phyloP scores from a whole-genome alignment of 2,797 vertebrate species.

The Characodon lateralis region DNA sequence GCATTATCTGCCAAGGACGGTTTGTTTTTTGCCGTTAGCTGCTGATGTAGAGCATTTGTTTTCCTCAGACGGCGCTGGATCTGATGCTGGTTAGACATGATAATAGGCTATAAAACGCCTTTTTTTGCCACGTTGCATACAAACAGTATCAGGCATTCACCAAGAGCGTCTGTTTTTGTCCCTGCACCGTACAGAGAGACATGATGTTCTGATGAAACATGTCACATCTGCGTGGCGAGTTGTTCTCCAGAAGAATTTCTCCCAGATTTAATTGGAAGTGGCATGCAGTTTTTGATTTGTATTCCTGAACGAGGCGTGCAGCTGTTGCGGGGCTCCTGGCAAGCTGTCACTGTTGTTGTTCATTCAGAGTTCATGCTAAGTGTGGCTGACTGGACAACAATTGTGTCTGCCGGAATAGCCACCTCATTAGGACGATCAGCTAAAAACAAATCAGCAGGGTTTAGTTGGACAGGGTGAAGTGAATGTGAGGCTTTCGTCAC shows the following conservation, averaged over 20 bases:
- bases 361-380: conserved; percentile 14
- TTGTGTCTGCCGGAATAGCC: not conserved
- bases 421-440: not conserved
- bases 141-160: conserved; percentile 20
- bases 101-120: conserved; percentile 30
- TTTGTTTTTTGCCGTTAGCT: conserved; percentile 54
- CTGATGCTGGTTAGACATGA: conserved; percentile 49
- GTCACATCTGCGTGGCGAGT: conserved; percentile 15
- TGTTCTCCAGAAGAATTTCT: conserved; percentile 10
- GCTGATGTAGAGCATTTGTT: conserved; percentile 48
- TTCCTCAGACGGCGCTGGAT: conserved; percentile 24
- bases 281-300: conserved; percentile 32
- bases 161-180: conserved; percentile 24
- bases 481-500: not conserved
- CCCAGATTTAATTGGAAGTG: conserved; percentile 33
- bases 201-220: conserved; percentile 26
- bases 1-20: conserved; percentile 68
- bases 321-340: conserved; percentile 29
- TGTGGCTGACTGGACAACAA: conserved; percentile 17
- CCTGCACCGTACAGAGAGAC: conserved; percentile 2
- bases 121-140: conserved; percentile 3
- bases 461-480: too few relatives aligned
- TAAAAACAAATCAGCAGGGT: not conserved
- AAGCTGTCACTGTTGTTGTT: conserved; percentile 28
- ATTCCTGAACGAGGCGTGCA: conserved; percentile 35